These are phyloP conservation scores for Troides oblongomaculatus DNA, from an alignment of 2,888 invertebrate species.

Conservation along the genomic window DNA sequence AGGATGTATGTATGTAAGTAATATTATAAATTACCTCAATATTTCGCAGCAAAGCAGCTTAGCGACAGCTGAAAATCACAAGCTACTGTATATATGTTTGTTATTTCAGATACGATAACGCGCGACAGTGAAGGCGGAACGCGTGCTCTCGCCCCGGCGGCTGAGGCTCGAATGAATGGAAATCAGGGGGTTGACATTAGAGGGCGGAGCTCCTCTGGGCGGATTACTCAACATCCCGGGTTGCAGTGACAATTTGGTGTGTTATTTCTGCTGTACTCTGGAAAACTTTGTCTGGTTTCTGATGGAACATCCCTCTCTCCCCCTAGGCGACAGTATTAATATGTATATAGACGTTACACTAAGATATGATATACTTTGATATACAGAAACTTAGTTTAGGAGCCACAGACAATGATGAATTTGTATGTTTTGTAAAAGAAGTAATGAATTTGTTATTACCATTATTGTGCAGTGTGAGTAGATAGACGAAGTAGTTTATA, in stretches of 20 bases:
- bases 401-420: background rate
- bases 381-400: too few relatives aligned
- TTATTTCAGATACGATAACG: constrained; percentile 49
- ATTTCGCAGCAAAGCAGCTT: background rate
- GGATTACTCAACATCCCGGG: constrained; percentile 37
- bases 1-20: background rate
- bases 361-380: too few relatives aligned
- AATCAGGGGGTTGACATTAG: constrained; percentile 54
- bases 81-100: constrained; percentile 46
- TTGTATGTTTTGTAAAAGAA: background rate
- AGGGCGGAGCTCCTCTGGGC: constrained; percentile 64
- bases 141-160: constrained; percentile 47
- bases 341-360: background rate
- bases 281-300: constrained; percentile 54
- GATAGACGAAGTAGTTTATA: background rate
- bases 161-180: constrained; percentile 67
- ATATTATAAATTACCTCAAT: constrained; percentile 8
- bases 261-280: constrained; percentile 38
- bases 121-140: constrained; percentile 32
- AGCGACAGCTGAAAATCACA: constrained; percentile 2
- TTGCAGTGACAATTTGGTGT: constrained; percentile 2
- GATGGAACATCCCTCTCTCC: background rate
- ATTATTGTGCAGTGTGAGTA: background rate
- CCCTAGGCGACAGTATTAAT: background rate
- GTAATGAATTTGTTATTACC: too few relatives aligned